A percentile compares a stretch with the other conserved stretches of the same genome.
Evolutionary conservation across 2,113 vertebrate genomes (phyloP).

Genomic region (Chionodraco myersi): DNA sequence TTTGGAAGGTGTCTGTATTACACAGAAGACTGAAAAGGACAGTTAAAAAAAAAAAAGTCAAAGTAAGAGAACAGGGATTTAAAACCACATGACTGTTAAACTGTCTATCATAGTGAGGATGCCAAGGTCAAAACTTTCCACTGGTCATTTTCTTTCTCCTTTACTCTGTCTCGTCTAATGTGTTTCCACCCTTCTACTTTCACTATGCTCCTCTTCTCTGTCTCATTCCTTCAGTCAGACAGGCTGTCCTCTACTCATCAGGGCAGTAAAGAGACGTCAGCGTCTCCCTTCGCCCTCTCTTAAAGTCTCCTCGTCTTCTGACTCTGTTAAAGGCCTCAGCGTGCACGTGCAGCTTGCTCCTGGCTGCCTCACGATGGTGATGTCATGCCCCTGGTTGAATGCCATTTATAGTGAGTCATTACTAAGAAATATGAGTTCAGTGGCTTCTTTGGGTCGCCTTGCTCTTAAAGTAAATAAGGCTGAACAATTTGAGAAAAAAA

Average conservation of each 20-base stretch:
- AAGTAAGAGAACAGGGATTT: conserved; percentile 10
- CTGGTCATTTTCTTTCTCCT: conserved; percentile 17
- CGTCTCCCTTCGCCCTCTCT: conserved; percentile 13
- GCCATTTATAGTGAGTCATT: neutral
- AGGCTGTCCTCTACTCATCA: conserved; percentile 24
- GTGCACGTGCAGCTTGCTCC: neutral
- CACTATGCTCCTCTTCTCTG: neutral
- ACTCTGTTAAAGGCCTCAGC: neutral
- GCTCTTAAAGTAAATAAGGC: neutral
- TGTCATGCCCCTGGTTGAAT: conserved; percentile 15
- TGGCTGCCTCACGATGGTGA: neutral
- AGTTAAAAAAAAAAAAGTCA: conserved; percentile 5
- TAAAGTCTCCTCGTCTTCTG: conserved; percentile 14
- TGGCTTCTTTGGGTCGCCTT: neutral
- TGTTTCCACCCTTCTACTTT: neutral
- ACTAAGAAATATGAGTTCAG: neutral
- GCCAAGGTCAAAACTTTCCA: conserved; percentile 41
- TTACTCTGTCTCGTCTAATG: neutral
- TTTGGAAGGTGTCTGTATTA: conserved; percentile 12
- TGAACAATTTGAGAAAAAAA: too few species aligned
- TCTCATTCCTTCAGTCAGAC: conserved; percentile 12
- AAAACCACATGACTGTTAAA: conserved; percentile 36
- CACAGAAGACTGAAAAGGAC: neutral
- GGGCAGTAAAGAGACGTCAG: conserved; percentile 15
- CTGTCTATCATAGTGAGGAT: neutral